Evolutionary conservation across 2,113 vertebrate genomes (phyloP).

Genomic region (Dermatemys mawii): DNA sequence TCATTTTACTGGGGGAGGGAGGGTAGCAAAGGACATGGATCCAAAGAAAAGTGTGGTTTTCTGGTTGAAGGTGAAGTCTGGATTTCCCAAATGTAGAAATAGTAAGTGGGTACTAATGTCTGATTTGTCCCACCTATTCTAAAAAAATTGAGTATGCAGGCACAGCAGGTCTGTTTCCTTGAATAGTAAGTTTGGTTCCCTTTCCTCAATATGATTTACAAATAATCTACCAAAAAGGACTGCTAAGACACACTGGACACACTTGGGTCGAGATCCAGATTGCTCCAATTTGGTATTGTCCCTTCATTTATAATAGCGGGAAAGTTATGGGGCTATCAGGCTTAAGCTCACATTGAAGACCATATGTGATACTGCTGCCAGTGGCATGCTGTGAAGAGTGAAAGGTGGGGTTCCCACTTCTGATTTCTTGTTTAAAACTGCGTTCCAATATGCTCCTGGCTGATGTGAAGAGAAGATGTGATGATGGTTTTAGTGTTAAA

Average conservation of each 20-base stretch:
- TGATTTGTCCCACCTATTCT: neutral
- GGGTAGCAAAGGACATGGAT: too few relatives aligned
- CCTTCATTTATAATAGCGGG: slow-evolving; percentile 17
- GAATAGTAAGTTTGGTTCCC: neutral
- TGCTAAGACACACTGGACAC: neutral
- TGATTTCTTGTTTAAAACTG: neutral
- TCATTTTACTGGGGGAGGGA: too few relatives aligned
- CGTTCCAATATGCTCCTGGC: neutral
- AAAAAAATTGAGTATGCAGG: neutral
- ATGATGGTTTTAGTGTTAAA: neutral
- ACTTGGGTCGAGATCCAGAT: neutral
- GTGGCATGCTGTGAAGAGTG: neutral
- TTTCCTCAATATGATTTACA: neutral
- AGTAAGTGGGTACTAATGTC: neutral
- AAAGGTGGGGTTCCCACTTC: neutral
- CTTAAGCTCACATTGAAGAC: slow-evolving; percentile 1
- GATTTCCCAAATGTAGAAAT: neutral
- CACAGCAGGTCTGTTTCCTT: too few relatives aligned
- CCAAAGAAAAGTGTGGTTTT: neutral
- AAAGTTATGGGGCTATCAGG: slow-evolving; percentile 31
- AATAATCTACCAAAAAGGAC: slow-evolving; percentile 41
- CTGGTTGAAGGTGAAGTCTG: neutral
- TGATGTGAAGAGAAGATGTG: neutral
- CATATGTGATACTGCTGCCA: neutral
- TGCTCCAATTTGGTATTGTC: neutral